Base-by-base conservation (phyloP, 2,113 vertebrate species). In the Sylvia atricapilla region DNA sequence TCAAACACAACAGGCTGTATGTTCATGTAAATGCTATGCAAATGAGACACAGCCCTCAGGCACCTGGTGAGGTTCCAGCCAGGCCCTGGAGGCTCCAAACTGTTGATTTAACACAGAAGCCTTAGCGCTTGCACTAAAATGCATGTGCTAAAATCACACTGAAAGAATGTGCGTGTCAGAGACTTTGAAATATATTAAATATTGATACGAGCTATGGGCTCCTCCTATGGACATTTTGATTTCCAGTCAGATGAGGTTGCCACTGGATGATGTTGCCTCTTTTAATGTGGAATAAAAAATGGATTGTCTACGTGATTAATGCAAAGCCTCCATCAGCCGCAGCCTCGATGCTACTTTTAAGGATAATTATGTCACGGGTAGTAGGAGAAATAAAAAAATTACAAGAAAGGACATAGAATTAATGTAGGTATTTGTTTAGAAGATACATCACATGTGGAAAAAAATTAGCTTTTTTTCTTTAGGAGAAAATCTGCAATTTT, bases 31-130 rank as follows among this genome's bases (percentile, higher is more conserved):
- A 94, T 93, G 18, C 18, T 50, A 94, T 92, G 79, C 58, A 88
- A 84, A 95, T 67, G 56, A 73, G 67, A 84, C 66, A 27, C 66
- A 91, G 92, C 92, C 93, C 60, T 91, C 53, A 44, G 94, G 96
- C 94, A 16, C 84, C 83, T 84, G 84, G 63, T 84, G 88, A 87
- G 87, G n/a, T 91, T 89, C 87, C 92, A 96, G 0, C 9, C 49
- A 88, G 35, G 84, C 92, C 84, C 93, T 50, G n/a, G 63, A 62
- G 92, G 91, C 72, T 78, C 33, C 89, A 77, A 81, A 91, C 46
- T 73, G 68, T 92, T 91, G 86, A 69, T 94, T 96, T 88, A 84
- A 56, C 62, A 68, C 35, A 60, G 9, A 25, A 94, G 39, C 31
- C 53, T 39, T 5, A 75, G 67, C 41, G n/a, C 20, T 93, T 35